Percentiles rank a stretch among this genome's conserved stretches.
Conservation (phyloP, 2,113 vertebrate genomes). For the Harpagus bidentatus region DNA sequence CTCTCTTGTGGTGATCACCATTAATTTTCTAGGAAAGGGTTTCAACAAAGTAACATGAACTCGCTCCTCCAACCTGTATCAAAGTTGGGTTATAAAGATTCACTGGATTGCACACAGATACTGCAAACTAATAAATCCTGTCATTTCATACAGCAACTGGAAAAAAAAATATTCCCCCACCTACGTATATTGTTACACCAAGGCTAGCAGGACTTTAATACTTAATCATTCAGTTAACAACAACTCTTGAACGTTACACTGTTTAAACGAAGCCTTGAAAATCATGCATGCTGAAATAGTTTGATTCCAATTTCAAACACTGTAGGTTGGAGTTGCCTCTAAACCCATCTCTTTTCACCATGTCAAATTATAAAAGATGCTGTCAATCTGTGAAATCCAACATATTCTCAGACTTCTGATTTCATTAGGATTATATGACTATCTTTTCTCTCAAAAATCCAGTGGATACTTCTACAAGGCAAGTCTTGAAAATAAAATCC, state of each 20-base stretch:
- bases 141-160: not conserved
- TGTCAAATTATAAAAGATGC: conserved; percentile 36
- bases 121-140: not conserved
- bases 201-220: not conserved
- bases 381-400: conserved; percentile 34
- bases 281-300: not conserved
- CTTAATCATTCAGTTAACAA: not conserved
- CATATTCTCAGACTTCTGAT: conserved; percentile 6
- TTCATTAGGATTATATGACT: conserved; percentile 20
- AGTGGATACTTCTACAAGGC: not conserved
- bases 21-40: not conserved
- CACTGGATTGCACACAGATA: not conserved
- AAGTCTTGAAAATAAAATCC: not conserved
- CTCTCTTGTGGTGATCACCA: not conserved
- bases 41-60: not conserved
- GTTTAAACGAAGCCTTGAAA: not conserved
- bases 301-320: not conserved
- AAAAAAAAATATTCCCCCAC: not conserved
- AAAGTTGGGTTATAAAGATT: not conserved
- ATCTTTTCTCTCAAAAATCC: conserved; percentile 8
- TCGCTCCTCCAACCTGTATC: not conserved
- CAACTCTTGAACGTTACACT: not conserved
- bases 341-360: not conserved
- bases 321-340: not conserved
- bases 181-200: not conserved